A percentile compares a stretch with the other conserved stretches of the same genome.
Conservation (phyloP, 2,797 vertebrate genomes). For the Jordanella pulchra region DNA sequence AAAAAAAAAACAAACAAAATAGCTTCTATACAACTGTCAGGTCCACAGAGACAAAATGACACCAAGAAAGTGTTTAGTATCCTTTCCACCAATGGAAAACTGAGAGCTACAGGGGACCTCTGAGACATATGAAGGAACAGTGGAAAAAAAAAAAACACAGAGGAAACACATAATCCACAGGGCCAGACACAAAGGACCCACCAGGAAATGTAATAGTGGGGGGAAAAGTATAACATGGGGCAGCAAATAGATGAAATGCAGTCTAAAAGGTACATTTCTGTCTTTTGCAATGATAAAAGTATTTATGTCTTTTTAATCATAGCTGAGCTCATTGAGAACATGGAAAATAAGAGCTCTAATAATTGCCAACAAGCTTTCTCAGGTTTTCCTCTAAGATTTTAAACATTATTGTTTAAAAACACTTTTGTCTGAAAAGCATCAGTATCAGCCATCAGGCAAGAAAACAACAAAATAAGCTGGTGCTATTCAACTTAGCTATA, state of each 20-base stretch:
- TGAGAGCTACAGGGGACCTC: conserved; percentile 27
- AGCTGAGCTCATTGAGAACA: background rate
- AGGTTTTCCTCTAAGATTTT: too few species aligned
- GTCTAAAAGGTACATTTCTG: background rate
- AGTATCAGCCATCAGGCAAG: background rate
- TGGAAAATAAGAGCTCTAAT: background rate
- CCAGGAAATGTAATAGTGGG: background rate
- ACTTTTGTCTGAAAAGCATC: background rate
- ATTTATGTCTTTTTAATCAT: background rate
- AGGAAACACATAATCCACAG: conserved; percentile 13
- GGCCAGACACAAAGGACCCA: background rate
- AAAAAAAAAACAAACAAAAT: background rate
- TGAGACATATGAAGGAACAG: conserved; percentile 22
- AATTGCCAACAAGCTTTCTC: background rate
- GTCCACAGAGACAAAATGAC: conserved; percentile 35
- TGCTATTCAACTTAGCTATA: background rate
- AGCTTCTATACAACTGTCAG: conserved; percentile 39
- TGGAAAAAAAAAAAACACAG: conserved; percentile 28
- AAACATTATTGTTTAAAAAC: background rate
- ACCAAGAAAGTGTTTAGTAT: conserved; percentile 23
- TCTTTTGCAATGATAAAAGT: background rate
- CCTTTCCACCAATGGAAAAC: conserved; percentile 53
- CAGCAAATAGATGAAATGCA: background rate
- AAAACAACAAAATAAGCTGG: too few species aligned
- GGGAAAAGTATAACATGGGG: background rate